Base-by-base conservation (phyloP, 2,888 invertebrate species). In the Lucinisca nassula region DNA sequence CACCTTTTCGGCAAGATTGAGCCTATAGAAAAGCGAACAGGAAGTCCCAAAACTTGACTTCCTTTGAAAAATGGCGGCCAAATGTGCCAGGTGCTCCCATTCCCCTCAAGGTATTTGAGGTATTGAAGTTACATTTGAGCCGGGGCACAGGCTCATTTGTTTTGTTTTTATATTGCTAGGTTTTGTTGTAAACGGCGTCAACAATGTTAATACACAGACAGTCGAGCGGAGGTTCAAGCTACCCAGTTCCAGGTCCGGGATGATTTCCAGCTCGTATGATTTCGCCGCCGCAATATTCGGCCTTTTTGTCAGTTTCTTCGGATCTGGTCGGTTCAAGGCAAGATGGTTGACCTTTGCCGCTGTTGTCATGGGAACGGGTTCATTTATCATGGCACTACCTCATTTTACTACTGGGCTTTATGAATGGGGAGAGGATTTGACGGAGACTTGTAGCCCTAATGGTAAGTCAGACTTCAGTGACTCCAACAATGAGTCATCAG, bases 371-470 rank as follows among this genome's bases (percentile, higher is more conserved):
- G 98, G 96, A 0, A 78, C 96, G 10, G 95, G 97, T 0, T 97
- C 98, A 0, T 96, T 98, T 82, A 97, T 98, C 77, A 98, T 98
- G 96, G 97, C 98, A 0, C 95, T 98, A 82, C 98, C 98, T 0
- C 98, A 98, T 95, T 98, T 98, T 96, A 96, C 98, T 37, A 97
- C 98, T 0, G 97, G 97, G 0, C 97, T 97, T 0, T 98, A 98
- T 95, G 83, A 93, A n/a, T 93, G 93, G 86, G 94, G 94, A 21
- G 89, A 93, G 67, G 89, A 89, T 32, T 74, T 84, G 17, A 75
- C 84, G 2, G 76, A 82, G 37, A 83, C 84, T 1, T 90, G 90
- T 45, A 80, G 55, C 17, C 38, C 30, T 6, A 77, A 35, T 32
- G 35, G 77, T 77, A 35, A 77, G 77, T 4, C 8, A n/a, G n/a